A percentile compares a stretch with the other conserved stretches of the same genome.
phyloP scores from a whole-genome alignment of 2,888 invertebrate genomes.

The Branchellion lobata region DNA sequence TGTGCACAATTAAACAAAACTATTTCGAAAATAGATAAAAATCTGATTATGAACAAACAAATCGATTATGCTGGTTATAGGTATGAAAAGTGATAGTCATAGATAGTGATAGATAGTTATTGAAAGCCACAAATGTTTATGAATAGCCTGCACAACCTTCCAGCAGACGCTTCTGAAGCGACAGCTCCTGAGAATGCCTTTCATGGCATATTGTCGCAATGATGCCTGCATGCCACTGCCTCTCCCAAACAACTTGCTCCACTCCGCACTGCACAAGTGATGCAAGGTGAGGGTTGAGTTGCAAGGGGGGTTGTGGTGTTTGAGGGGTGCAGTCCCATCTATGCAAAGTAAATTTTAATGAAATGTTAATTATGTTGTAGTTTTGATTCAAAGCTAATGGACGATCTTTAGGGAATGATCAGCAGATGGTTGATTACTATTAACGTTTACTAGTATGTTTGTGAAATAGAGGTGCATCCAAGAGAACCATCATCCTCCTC shows the following conservation, averaged over 20 bases:
- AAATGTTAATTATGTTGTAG: slow-evolving; percentile 2
- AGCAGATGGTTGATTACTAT: too few species aligned
- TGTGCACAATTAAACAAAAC: too few species aligned
- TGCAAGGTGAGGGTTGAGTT: neutral
- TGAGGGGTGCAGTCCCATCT: too few species aligned
- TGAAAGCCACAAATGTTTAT: too few species aligned
- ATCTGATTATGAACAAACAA: too few species aligned
- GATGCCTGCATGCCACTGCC: slow-evolving; percentile 54
- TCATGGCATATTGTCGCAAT: slow-evolving; percentile 55
- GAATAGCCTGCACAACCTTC: slow-evolving; percentile 55
- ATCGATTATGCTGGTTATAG: too few species aligned
- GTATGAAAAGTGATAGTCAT: neutral
- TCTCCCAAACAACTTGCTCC: slow-evolving; percentile 59
- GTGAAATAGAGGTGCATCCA: slow-evolving; percentile 30
- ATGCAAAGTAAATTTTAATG: too few species aligned
- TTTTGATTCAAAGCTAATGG: too few species aligned
- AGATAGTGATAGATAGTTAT: too few species aligned
- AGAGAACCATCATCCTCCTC: neutral
- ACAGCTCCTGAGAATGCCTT: slow-evolving; percentile 59
- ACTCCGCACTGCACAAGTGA: slow-evolving; percentile 56
- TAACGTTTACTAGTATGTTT: slow-evolving; percentile 24
- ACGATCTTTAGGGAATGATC: too few species aligned
- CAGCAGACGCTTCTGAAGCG: slow-evolving; percentile 61
- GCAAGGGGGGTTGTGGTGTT: neutral
- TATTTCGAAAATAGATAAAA: too few species aligned